Evolutionary conservation across 2,888 invertebrate genomes (phyloP).

Genomic region (Luffia ferchaultella): DNA sequence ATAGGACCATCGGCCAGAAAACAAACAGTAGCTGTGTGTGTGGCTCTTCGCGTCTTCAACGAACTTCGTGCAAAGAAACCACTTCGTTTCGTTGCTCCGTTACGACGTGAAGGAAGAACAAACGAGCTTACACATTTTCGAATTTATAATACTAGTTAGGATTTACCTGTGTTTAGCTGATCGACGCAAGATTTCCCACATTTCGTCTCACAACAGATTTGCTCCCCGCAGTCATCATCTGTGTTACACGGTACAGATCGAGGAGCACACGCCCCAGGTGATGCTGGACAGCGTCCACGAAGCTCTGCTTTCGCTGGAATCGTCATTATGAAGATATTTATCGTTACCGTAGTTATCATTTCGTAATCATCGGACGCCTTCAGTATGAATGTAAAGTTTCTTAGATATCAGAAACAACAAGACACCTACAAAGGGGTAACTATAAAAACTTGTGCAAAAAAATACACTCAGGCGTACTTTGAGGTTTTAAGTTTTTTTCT

Average conservation of each 20-base stretch:
- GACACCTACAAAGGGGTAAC: neutral
- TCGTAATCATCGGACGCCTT: neutral
- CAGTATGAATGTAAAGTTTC: neutral
- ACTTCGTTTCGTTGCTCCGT: no score
- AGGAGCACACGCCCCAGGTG: conserved; percentile 58
- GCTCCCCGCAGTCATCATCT: conserved; percentile 69
- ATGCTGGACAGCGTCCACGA: conserved; percentile 49
- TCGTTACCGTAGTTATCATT: neutral
- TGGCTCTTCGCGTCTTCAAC: no score
- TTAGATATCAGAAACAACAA: neutral
- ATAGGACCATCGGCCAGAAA: no score
- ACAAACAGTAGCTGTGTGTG: no score
- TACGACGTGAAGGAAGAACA: no score
- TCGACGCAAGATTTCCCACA: conserved; percentile 71
- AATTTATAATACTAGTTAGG: no score
- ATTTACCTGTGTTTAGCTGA: conserved; percentile 70
- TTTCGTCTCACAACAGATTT: conserved; percentile 73
- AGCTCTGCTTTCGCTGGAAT: conserved; percentile 49
- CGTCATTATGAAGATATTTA: no score
- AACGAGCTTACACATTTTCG: no score
- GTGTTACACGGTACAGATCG: conserved; percentile 65
- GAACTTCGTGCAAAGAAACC: no score
- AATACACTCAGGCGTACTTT: no score
- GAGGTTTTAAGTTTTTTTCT: no score
- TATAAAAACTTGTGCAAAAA: no score